Evolutionary conservation across 2,888 invertebrate genomes (phyloP), one percentile per base, ranked within the genome.

Genomic region (Apodemia hepburni): DNA sequence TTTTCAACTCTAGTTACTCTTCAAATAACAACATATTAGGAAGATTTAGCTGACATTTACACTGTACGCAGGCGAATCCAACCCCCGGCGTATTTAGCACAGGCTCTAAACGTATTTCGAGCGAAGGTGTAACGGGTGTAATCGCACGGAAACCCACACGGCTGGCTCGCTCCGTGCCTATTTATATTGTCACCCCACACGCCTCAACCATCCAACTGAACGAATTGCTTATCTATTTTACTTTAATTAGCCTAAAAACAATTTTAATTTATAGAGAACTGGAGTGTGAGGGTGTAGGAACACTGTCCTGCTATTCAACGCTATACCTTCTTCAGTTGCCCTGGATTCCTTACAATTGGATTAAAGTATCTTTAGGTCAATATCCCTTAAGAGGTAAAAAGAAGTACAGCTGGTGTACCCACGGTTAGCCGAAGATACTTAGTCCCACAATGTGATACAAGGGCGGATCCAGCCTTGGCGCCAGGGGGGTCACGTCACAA

Each of bases 121-220:
- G 63, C 63, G 61, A 62, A 66, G 69, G 70, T 68, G 67, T 61
- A 35, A 29, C 60, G 62, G 47, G 60, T 58, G 60, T 68, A 68
- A 68, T 68, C 64, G 65, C 17, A 61, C 67, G 74, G 71, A 75
- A 73, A 71, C 68, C 66, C 68, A 70, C 65, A 68, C 80, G 80
- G 82, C 76, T 81, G 85, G 80, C 75, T 82, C 81, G 81, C 78
- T 80, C 82, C 77, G 76, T 75, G 65, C 66, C 71, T 72, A 74
- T 74, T 71, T 72, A 69, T 74, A 67, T 59, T 27, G 58, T 61
- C 59, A 49, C 65, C 66, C 61, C 60, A 42, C 58, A 47, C 35
- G 47, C 61, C 59, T 29, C 62, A 59, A 33, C 64, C 47, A 64
- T 71, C 61, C 69, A 65, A 47, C 29, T 58, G 69, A 73, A 73